Base-by-base conservation (phyloP, 2,888 invertebrate genomes). In the Philhelius pedissequus region DNA sequence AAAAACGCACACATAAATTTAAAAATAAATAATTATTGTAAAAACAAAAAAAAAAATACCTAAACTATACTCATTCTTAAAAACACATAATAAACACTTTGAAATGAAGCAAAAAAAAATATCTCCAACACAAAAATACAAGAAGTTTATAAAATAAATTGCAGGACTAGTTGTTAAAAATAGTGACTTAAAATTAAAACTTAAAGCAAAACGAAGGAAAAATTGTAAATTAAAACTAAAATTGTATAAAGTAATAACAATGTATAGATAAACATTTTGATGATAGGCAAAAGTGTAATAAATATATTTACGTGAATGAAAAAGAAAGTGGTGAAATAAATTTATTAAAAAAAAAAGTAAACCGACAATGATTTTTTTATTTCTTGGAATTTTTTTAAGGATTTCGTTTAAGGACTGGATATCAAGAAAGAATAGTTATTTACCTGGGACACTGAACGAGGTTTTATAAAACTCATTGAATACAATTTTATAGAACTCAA, bases 261-360 rank as follows among this genome's bases (percentile, higher is more conserved):
- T 18, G 7, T 27, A 48, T 38, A 50, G 25, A 25, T 48, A 69
- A 27, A 56, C 69, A 75, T 48, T 69, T 30, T 22, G 32, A 64
- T 13, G 64, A 48, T 18, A n/a, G 56, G 27, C 62, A 43, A 50
- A 69, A 58, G 50, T 75, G 62, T 75, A 75, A 75, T 56, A 70
- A 70, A 50, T 22, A 48, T 58, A 58, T 60, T 35, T 35, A 70
- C 48, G 64, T 27, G 8, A 25, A 50, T 13, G 35, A 48, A 48
- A 48, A 11, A 48, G 35, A 60, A 48, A 62, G 54, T 40, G 69
- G 43, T 74, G 64, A 83, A 83, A 78, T 83, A 83, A 83, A 83
- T 83, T 83, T 83, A 83, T 70, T 83, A 66, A 77, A 82, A 62
- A 35, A n/a, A 69, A 38, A 45, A 25, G n/a, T 27, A 48, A 15